Evolutionary conservation across 2,888 invertebrate species (phyloP), one percentile per base, ranked within the genome.

Genomic region (Choristoneura rosaceana): DNA sequence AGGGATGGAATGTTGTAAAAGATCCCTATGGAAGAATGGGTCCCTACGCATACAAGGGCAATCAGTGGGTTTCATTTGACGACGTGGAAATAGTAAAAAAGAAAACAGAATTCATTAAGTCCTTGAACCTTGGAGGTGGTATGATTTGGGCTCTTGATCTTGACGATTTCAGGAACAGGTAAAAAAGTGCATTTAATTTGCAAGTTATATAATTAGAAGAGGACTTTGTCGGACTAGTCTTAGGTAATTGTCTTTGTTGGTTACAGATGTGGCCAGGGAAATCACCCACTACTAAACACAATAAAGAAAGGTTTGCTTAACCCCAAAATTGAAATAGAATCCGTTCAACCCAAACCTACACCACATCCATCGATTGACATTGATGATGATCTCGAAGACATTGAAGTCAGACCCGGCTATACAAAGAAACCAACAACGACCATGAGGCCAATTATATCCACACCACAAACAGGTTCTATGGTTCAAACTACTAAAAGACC

Each of bases 101-200:
- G 76, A 98, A 98, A 91, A 96, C 97, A 0, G 96, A 97, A 80
- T 96, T 96, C 81, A 96, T 98, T 47, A 95, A 97, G 75, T 95
- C 96, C 14, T 94, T 97, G 88, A 95, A 96, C 75, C 94, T 98
- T 17, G 98, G 96, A 14, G 98, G 98, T 73, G 98, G 97, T 17
- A 98, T 98, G 98, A 96, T 98, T 59, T 98, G 98, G 98, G 98
- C 98, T 0, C 90, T 98, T 47, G 98, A 98, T 92, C 95, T 98
- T 78, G 98, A 98, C 79, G 98, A 98, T 88, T 98, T 98, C 84
- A 96, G 95, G 76, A 96, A 97, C 83, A 95, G 93, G 94, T 94
- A 84, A 66, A 71, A 33, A 14, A 41, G 9, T 17, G 10, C 9
- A 3, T 61, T 15, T 59, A 55, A 25, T 14, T 59, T 43, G 0